These are phyloP conservation scores for Paragorgia papillata DNA, from an alignment of 92 coral and sea anemone species.

Conservation along the genomic window DNA sequence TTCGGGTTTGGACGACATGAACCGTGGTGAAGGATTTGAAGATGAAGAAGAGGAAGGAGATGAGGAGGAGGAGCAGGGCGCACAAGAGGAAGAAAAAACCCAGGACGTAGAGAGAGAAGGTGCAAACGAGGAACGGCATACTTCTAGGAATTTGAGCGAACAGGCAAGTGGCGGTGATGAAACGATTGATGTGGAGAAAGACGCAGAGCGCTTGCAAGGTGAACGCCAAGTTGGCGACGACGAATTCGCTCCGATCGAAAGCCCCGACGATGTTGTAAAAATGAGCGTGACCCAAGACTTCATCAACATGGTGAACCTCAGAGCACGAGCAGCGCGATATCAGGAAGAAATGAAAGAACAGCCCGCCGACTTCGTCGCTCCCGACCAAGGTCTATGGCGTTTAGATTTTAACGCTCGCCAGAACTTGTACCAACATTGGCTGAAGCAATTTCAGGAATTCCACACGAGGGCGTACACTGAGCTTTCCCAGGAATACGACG, in stretches of 20 bases:
- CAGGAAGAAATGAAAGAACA: background rate
- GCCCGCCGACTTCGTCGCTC: background rate
- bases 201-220: conserved; percentile 67
- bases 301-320: conserved; percentile 14
- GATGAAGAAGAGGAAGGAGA: conserved; percentile 8
- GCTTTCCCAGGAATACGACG: conserved; percentile 47
- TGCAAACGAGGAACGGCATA: background rate
- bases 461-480: conserved; percentile 43
- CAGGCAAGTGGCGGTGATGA: conserved; percentile 44
- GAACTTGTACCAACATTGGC: conserved; percentile 70
- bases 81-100: background rate
- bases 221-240: conserved; percentile 60
- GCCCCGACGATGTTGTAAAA: conserved; percentile 6
- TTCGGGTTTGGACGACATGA: background rate
- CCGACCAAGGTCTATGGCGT: conserved; percentile 20
- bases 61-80: background rate
- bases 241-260: conserved; percentile 35
- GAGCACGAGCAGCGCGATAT: conserved; percentile 5
- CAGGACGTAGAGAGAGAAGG: background rate
- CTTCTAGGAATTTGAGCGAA: background rate
- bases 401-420: conserved; percentile 49
- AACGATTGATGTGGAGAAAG: conserved; percentile 69
- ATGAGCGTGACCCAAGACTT: conserved; percentile 11
- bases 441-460: conserved; percentile 53
- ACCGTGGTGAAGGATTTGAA: background rate